These are phyloP conservation scores for Trissolcus japonicus DNA, from an alignment of 2,888 invertebrate genomes.

Conservation along the genomic window DNA sequence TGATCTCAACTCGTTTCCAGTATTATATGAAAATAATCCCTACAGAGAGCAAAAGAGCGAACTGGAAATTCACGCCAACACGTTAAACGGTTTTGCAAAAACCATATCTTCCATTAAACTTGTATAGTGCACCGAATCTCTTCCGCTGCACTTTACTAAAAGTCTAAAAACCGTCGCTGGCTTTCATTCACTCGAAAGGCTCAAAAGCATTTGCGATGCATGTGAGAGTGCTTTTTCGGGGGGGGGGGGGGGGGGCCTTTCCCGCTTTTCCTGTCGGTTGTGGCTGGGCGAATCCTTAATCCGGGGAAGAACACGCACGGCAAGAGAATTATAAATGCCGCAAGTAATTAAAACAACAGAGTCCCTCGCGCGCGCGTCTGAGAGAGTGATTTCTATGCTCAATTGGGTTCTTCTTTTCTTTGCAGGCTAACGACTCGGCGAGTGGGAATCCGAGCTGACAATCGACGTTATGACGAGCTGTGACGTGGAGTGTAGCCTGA, in stretches of 20 bases:
- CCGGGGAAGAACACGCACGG: not conserved
- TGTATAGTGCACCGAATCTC: slow-evolving; percentile 7
- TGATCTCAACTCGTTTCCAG: no score
- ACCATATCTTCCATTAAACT: slow-evolving; percentile 17
- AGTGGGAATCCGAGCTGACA: slow-evolving; percentile 39
- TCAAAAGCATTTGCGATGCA: slow-evolving; percentile 1
- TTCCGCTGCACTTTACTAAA: slow-evolving; percentile 9
- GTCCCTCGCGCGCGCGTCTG: not conserved
- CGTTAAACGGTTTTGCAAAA: slow-evolving; percentile 8
- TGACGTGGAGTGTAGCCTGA: slow-evolving; percentile 46
- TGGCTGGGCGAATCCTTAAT: slow-evolving; percentile 19
- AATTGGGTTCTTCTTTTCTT: slow-evolving; percentile 7
- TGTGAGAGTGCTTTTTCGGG: not conserved
- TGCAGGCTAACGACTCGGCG: slow-evolving; percentile 18
- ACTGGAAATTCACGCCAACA: no score
- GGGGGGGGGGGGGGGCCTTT: no score
- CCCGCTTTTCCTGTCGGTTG: no score
- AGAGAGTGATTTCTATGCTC: slow-evolving; percentile 8
- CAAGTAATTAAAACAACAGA: slow-evolving; percentile 31
- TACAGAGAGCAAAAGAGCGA: no score
- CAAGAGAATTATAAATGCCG: slow-evolving; percentile 17
- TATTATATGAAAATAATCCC: no score
- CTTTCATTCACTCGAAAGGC: slow-evolving; percentile 22
- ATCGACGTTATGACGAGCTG: slow-evolving; percentile 50
- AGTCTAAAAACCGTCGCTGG: slow-evolving; percentile 10